Conservation (phyloP, 2,888 invertebrate genomes). For the Silvanus unidentatus region DNA sequence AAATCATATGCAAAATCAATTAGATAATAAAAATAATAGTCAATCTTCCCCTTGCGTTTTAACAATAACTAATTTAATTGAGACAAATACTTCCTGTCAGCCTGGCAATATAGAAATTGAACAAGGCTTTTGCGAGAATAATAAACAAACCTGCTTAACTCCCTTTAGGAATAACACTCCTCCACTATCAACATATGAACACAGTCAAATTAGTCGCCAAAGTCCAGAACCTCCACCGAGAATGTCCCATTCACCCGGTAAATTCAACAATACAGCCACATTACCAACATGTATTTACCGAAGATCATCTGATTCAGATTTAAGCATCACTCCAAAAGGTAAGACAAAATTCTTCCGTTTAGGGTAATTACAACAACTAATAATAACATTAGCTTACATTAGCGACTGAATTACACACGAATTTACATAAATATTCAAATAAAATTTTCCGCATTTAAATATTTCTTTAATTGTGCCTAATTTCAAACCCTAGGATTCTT, state of each 20-base stretch:
- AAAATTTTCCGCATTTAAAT: too few relatives aligned
- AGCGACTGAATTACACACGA: background rate
- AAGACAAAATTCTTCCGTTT: constrained; percentile 35
- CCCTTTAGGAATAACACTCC: constrained; percentile 40
- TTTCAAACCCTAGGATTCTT: constrained; percentile 44
- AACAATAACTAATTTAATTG: constrained; percentile 21
- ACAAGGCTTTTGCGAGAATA: constrained; percentile 34
- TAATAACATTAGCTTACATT: background rate
- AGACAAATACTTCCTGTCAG: constrained; percentile 7
- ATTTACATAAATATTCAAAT: constrained; percentile 14
- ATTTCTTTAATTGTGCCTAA: background rate
- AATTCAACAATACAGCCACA: constrained; percentile 38
- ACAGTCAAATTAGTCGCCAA: constrained; percentile 39
- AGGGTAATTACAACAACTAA: background rate
- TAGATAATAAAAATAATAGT: constrained; percentile 11
- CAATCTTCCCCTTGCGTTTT: constrained; percentile 13
- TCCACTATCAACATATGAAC: constrained; percentile 30
- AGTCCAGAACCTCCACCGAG: constrained; percentile 53
- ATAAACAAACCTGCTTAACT: constrained; percentile 45
- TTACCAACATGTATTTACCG: constrained; percentile 63
- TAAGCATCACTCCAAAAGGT: constrained; percentile 93
- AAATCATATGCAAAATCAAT: background rate
- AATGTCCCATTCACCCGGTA: constrained; percentile 51
- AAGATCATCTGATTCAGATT: constrained; percentile 88
- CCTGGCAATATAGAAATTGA: constrained; percentile 41